Conservation (phyloP, 2,113 vertebrate species). For the Thamnaconus septentrionalis region DNA sequence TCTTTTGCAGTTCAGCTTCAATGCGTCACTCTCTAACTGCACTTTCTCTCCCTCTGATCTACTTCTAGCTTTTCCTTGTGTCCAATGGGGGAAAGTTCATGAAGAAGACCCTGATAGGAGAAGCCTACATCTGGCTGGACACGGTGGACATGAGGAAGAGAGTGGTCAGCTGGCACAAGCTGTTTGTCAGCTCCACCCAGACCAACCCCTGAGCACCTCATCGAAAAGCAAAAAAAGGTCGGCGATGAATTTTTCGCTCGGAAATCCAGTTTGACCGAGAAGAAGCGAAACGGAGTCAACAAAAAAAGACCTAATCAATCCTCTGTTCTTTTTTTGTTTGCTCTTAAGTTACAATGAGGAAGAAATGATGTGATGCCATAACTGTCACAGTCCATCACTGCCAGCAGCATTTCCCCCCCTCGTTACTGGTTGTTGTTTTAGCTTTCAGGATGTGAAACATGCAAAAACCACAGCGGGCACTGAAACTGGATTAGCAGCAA, state of each 20-base stretch:
- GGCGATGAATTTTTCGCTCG: background rate
- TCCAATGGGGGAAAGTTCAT: constrained; percentile 98
- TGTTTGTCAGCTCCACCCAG: constrained; percentile 89
- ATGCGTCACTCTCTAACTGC: background rate
- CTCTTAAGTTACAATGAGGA: constrained; percentile 8
- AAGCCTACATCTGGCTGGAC: constrained; percentile 98
- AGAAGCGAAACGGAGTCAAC: background rate
- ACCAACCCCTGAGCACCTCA: constrained; percentile 74
- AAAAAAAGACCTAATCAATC: background rate
- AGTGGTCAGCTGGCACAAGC: constrained; percentile 98
- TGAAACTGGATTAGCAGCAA: constrained; percentile 32
- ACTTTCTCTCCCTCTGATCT: constrained; percentile 2
- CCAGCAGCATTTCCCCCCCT: constrained; percentile 41
- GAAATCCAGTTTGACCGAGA: background rate
- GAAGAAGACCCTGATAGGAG: constrained; percentile 98
- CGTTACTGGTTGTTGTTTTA: constrained; percentile 23
- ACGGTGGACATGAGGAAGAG: constrained; percentile 99
- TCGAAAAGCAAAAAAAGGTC: background rate
- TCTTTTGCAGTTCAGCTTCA: background rate
- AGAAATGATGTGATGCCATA: constrained; percentile 19
- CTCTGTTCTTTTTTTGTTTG: constrained; percentile 1
- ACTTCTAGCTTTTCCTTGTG: constrained; percentile 88
- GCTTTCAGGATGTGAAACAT: constrained; percentile 28
- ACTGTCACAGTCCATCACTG: constrained; percentile 60
- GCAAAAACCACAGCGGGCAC: constrained; percentile 27